Conservation (phyloP, 2,888 invertebrate genomes). For the Pheosia tremula region DNA sequence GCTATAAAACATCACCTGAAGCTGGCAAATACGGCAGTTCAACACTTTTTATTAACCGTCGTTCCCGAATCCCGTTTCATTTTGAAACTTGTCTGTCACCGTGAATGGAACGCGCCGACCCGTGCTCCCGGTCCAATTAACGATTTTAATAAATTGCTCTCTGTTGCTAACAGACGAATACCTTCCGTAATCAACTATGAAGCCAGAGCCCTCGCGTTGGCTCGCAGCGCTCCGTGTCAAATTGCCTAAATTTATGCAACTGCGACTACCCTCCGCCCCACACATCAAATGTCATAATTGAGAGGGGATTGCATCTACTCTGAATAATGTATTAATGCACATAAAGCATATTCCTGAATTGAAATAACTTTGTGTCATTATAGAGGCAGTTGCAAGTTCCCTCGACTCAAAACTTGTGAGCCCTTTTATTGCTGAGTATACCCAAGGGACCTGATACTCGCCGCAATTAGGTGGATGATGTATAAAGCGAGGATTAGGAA, state of each 20-base stretch:
- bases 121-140: conserved; percentile 36
- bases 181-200: conserved; percentile 37
- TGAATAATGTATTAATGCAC: conserved; percentile 66
- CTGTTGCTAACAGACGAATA: conserved; percentile 32
- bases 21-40: conserved; percentile 16
- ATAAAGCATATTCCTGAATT: conserved; percentile 43
- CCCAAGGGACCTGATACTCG: conserved; percentile 1
- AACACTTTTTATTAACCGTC: conserved; percentile 28
- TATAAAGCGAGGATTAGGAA: conserved; percentile 6
- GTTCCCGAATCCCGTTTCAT: conserved; percentile 36
- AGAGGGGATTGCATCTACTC: conserved; percentile 45
- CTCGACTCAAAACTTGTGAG: conserved; percentile 3
- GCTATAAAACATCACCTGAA: conserved; percentile 12
- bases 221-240: conserved; percentile 61
- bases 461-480: conserved; percentile 2
- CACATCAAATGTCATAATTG: conserved; percentile 79
- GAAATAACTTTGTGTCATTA: conserved; percentile 42
- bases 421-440: conserved; percentile 1
- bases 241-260: conserved; percentile 82
- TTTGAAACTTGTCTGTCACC: conserved; percentile 35
- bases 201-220: conserved; percentile 20
- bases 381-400: conserved; percentile 18
- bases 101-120: conserved; percentile 31
- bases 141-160: conserved; percentile 43
- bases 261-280: conserved; percentile 47